phyloP scores from a whole-genome alignment of 1,140 invertebrate species.

The Nymphalis io region DNA sequence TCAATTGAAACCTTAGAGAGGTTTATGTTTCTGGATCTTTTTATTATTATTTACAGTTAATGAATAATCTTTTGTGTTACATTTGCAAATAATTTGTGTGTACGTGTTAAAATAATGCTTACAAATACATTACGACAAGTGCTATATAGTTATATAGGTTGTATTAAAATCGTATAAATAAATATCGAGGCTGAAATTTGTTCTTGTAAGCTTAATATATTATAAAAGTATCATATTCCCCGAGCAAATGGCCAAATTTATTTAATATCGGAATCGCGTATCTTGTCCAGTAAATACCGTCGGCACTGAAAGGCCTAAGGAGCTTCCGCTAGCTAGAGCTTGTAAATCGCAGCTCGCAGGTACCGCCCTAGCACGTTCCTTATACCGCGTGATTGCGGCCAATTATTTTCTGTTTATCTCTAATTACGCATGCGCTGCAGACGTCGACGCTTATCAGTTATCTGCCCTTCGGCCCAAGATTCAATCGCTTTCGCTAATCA shows the following conservation, averaged over 20 bases:
- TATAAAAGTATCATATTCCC: background rate
- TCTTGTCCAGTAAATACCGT: conserved; percentile 27
- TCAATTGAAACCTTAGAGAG: background rate
- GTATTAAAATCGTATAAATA: too few species aligned
- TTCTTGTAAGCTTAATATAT: background rate
- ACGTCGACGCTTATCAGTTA: conserved; percentile 70
- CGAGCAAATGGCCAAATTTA: background rate
- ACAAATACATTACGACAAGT: too few species aligned
- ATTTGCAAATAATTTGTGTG: too few species aligned
- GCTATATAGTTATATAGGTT: too few species aligned
- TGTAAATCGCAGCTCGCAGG: conserved; percentile 32
- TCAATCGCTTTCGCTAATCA: conserved; percentile 74
- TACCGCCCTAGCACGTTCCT: conserved; percentile 60
- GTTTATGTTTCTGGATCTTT: background rate
- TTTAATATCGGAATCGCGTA: conserved; percentile 11
- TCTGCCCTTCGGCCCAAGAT: conserved; percentile 79
- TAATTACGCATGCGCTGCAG: conserved; percentile 79
- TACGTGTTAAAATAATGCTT: too few species aligned
- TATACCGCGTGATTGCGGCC: conserved; percentile 73
- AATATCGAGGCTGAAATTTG: too few species aligned
- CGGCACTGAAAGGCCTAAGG: conserved; percentile 27
- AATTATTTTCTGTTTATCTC: conserved; percentile 81
- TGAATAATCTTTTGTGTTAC: too few species aligned
- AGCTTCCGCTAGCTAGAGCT: conserved; percentile 50
- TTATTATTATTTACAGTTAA: too few species aligned